phyloP scores from a whole-genome alignment of 2,797 vertebrate genomes.

The Cirrhinus molitorella region DNA sequence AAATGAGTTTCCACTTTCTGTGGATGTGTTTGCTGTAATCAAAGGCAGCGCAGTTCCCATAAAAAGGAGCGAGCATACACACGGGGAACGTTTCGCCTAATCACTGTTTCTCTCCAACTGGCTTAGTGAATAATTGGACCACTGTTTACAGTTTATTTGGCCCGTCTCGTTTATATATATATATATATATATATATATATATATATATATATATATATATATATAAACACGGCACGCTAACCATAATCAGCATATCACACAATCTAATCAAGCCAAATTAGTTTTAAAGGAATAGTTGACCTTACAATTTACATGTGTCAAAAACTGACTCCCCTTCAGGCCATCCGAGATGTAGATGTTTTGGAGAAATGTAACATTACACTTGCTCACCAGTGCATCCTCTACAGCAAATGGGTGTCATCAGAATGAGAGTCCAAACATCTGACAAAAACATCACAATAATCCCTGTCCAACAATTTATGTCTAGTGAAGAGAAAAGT shows the following conservation, averaged over 20 bases:
- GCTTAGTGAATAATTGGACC: conserved; percentile 50
- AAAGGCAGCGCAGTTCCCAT: conserved; percentile 48
- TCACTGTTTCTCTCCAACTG: conserved; percentile 38
- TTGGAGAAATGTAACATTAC: background rate
- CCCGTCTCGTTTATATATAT: no score
- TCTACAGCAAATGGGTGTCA: background rate
- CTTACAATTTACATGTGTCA: background rate
- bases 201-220: no score
- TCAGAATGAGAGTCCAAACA: background rate
- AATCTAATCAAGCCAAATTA: background rate
- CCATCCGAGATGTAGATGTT: background rate
- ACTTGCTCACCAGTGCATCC: background rate
- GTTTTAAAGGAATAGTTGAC: background rate
- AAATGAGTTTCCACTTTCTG: conserved; percentile 40
- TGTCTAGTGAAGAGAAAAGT: background rate
- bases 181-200: no score
- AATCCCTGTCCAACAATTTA: background rate
- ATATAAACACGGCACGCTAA: background rate
- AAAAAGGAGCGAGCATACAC: conserved; percentile 17
- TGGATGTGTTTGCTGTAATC: conserved; percentile 40
- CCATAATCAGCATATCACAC: background rate
- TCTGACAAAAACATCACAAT: background rate
- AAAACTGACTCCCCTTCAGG: background rate
- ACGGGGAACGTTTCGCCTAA: conserved; percentile 30
- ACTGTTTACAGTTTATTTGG: conserved; percentile 43